Evolutionary conservation across 2,113 vertebrate genomes (phyloP), one percentile per base, ranked within the genome.

Genomic region (Melierax canorus): DNA sequence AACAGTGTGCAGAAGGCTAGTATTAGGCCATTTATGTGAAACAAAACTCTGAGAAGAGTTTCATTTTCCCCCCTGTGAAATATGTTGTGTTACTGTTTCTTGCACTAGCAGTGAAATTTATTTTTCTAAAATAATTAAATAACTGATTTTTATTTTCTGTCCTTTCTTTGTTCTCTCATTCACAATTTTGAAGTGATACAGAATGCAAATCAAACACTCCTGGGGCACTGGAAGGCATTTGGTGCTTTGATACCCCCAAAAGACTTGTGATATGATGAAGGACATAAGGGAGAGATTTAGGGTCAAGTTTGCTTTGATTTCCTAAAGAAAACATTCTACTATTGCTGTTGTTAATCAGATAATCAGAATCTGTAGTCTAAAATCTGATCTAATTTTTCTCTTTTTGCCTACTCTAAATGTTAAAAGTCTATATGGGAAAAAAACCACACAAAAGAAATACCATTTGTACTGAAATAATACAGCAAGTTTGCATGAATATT

Each of bases 291-390:
- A 69, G 86, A 64, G 48, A 66, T 75, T 94, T 72, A 77, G 81
- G 15, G 53, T 59, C 50, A 72, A 83, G 56, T 94, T 95, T 78
- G 51, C 82, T 95, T 92, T 91, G 78, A 50, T 92, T 90, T 91
- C 67, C 88, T 82, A 59, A 94, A 82, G 84, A 95, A 96, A 90
- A 88, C 75, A 83, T 83, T 86, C 72, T 91, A 0, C 79, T 95
- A 16, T 75, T 32, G 15, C 66, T 74, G 64, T 83, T 94, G 72
- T 85, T 94, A 94, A 84, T 92, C 86, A 92, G 7, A 88, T 94
- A 89, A 86, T 73, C 53, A 73, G 48, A 75, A 72, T 83, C 39
- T 94, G 34, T 11, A n/a, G 20, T 34, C 71, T 86, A n/a, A 88
- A 14, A 69, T 55, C n/a, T 69, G 23, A 76, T 64, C 11, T 72